A percentile compares a stretch with the other conserved stretches of the same genome.
These are phyloP conservation scores for Motacilla alba DNA, from an alignment of 2,113 vertebrate genomes.

Conservation along the genomic window DNA sequence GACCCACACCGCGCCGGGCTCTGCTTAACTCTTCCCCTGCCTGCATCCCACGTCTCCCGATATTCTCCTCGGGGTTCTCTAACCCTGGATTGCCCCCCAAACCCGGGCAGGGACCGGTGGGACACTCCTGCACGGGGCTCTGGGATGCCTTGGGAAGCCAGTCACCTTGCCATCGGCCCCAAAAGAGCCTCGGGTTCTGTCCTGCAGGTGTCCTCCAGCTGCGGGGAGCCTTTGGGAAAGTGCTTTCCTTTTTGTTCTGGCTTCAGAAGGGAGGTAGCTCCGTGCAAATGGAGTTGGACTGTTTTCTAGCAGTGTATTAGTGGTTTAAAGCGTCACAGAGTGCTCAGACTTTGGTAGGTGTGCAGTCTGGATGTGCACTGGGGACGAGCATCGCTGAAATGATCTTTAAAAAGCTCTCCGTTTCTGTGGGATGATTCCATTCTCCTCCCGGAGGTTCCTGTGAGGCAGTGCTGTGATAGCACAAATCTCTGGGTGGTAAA, in stretches of 20 bases:
- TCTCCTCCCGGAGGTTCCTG: background rate
- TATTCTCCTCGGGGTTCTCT: background rate
- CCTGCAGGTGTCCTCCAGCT: slow-evolving; percentile 4
- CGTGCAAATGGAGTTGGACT: rapidly evolving
- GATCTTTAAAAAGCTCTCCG: background rate
- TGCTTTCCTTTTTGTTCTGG: background rate
- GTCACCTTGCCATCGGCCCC: background rate
- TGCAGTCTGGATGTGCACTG: background rate
- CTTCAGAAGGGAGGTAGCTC: background rate
- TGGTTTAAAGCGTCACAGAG: background rate
- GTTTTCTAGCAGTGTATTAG: rapidly evolving
- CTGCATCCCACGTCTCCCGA: background rate
- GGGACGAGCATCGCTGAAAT: background rate
- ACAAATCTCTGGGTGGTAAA: background rate
- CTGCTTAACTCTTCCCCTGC: background rate
- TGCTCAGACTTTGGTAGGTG: background rate
- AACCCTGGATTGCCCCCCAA: background rate
- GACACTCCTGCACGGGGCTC: background rate
- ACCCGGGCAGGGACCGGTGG: background rate
- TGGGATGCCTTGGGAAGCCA: background rate
- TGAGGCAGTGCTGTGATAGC: background rate
- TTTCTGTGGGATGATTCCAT: background rate
- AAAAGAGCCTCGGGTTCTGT: background rate
- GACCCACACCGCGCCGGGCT: background rate
- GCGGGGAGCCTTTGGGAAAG: background rate